These are phyloP conservation scores for Perca schrenkii DNA, from an alignment of 2,113 vertebrate species.

Conservation along the genomic window DNA sequence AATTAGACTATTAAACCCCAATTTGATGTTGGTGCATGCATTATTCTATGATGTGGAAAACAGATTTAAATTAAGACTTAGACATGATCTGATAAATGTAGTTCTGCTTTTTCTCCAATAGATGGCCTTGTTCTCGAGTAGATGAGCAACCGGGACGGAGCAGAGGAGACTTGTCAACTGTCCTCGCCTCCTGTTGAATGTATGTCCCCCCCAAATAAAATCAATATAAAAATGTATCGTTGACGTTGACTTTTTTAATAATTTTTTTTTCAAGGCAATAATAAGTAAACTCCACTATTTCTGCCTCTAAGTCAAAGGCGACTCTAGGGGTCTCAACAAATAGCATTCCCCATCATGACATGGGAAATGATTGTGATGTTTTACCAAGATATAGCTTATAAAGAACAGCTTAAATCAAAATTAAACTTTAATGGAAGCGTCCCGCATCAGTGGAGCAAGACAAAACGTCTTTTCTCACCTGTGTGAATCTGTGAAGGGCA, in stretches of 20 bases:
- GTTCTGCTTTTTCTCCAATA: slow-evolving; percentile 67
- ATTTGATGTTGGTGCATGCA: background rate
- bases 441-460: background rate
- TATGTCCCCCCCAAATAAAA: background rate
- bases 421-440: background rate
- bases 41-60: background rate
- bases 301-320: background rate
- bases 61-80: background rate
- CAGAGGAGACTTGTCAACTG: background rate
- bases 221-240: background rate
- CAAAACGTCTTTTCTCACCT: background rate
- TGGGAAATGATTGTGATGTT: background rate
- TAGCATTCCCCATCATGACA: background rate
- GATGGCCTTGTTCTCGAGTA: slow-evolving; percentile 77
- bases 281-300: background rate
- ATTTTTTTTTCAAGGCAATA: background rate
- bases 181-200: background rate
- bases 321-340: background rate
- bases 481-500: background rate
- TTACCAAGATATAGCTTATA: background rate
- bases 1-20: background rate
- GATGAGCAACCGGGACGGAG: slow-evolving; percentile 25
- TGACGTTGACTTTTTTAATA: background rate
- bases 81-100: slow-evolving; percentile 11
- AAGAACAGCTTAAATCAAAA: background rate